Conservation (phyloP, 2,797 vertebrate genomes). For the Eospalax fontanierii region DNA sequence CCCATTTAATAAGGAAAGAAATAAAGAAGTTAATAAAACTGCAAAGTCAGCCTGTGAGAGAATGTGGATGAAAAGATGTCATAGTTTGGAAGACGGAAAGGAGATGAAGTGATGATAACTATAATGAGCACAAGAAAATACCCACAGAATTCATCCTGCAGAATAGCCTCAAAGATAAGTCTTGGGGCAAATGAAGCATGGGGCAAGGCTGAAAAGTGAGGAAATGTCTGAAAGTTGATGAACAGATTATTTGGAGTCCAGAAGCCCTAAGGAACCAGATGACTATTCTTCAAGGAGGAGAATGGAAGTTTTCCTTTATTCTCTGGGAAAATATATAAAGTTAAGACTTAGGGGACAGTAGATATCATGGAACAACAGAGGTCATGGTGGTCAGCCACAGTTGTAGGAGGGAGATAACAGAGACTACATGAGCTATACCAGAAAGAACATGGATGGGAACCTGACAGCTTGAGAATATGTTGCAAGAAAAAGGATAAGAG, state of each 20-base stretch:
- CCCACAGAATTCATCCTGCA: not conserved
- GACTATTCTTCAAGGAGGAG: not conserved
- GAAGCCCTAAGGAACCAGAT: conserved; percentile 14
- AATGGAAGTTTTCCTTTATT: not conserved
- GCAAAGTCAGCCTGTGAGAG: not conserved
- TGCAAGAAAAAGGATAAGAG: not conserved
- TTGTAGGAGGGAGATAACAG: no score
- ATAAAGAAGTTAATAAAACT: not conserved
- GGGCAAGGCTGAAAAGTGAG: not conserved
- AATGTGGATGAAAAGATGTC: not conserved
- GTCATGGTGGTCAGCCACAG: not conserved
- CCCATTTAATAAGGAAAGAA: not conserved
- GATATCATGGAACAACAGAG: no score
- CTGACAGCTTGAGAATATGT: not conserved
- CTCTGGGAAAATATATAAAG: not conserved
- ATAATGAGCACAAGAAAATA: conserved; percentile 15
- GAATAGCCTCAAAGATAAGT: not conserved
- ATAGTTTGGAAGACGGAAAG: not conserved
- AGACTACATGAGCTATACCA: not conserved
- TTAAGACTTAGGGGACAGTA: not conserved
- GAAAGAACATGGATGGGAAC: not conserved
- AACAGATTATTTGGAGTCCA: not conserved
- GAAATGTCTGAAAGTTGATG: not conserved
- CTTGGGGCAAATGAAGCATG: not conserved
- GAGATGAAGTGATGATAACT: not conserved